A percentile compares a stretch with the other conserved stretches of the same genome.
phyloP scores from a whole-genome alignment of 2,113 vertebrate genomes.

The Dicaeum eximium region DNA sequence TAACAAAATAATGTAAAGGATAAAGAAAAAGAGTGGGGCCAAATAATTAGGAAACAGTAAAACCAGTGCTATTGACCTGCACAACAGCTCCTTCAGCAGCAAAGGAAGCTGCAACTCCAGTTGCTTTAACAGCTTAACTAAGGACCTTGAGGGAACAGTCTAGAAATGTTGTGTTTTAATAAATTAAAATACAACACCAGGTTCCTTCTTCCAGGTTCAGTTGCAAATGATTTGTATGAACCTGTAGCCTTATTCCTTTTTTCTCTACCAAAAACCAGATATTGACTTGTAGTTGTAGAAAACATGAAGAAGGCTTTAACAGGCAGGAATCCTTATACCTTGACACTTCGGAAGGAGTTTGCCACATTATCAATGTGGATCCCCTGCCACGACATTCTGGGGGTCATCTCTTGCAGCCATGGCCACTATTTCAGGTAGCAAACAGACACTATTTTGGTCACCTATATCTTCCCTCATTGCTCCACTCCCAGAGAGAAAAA shows the following conservation, averaged over 20 bases:
- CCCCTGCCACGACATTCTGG: background rate
- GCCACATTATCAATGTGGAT: background rate
- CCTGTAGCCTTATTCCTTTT: background rate
- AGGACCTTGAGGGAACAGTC: background rate
- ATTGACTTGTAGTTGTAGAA: background rate
- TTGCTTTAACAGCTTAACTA: background rate
- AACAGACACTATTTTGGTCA: background rate
- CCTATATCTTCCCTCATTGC: background rate
- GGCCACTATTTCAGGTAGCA: background rate
- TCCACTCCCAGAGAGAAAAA: background rate
- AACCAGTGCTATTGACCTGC: background rate
- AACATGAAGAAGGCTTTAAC: background rate
- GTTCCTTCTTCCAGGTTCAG: background rate
- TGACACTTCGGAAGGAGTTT: background rate
- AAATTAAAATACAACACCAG: background rate
- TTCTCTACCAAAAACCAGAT: background rate
- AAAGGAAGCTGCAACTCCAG: background rate
- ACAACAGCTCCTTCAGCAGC: background rate
- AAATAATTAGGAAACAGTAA: background rate
- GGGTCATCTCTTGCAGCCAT: background rate
- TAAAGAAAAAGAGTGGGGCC: background rate
- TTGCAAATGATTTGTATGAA: background rate
- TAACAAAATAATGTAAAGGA: background rate
- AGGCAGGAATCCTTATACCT: background rate
- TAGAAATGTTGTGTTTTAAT: background rate